Conservation (phyloP, 2,797 vertebrate genomes). For the Pampus argenteus region DNA sequence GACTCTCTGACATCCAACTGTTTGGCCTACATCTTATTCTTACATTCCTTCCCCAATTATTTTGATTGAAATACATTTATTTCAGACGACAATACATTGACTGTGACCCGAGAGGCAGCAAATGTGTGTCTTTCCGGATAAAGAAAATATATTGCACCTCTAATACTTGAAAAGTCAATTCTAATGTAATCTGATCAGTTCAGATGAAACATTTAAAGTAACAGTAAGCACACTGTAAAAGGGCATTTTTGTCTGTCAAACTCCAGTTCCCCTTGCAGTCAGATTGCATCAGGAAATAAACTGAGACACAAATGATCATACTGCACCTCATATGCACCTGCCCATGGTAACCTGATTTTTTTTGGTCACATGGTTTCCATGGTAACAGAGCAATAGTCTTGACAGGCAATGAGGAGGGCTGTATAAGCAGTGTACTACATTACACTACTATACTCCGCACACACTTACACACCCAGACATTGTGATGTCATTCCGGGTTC, state of each 20-base stretch:
- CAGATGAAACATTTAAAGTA: conserved; percentile 6
- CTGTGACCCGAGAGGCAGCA: conserved; percentile 1
- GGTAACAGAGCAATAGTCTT: conserved; percentile 81
- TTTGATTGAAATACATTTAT: conserved; percentile 3
- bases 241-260: conserved; percentile 35
- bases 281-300: conserved; percentile 70
- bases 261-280: conserved; percentile 55
- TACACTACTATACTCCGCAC: conserved; percentile 32
- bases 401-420: conserved; percentile 74
- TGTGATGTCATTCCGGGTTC: conserved; percentile 48
- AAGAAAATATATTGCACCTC: neutral
- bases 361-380: conserved; percentile 83
- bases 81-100: conserved; percentile 2
- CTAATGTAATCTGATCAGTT: neutral
- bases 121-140: conserved; percentile 1
- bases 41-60: neutral
- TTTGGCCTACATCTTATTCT: conserved; percentile 55
- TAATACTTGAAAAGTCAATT: conserved; percentile 23
- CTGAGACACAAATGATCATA: conserved; percentile 64
- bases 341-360: conserved; percentile 83
- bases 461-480: conserved; percentile 17
- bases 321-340: conserved; percentile 81
- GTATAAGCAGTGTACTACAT: conserved; percentile 66
- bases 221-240: conserved; percentile 6
- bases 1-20: conserved; percentile 7